Conservation (phyloP, 2,113 vertebrate species). For the Alethe diademata region DNA sequence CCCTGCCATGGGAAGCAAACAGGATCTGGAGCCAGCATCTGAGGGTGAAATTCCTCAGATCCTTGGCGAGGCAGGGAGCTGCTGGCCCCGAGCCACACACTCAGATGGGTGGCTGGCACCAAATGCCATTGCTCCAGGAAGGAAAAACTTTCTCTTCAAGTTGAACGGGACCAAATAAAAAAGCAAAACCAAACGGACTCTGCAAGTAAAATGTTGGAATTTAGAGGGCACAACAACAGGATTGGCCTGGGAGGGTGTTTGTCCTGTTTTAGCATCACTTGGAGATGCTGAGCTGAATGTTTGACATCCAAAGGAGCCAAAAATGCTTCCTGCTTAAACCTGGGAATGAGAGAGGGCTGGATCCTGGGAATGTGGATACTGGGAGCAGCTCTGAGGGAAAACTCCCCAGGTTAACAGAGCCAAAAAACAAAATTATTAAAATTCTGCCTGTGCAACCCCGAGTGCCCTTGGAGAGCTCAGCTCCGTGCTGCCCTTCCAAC, state of each 20-base stretch:
- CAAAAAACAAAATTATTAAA: neutral
- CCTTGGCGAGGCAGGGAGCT: neutral
- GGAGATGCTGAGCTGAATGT: neutral
- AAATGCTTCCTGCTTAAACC: neutral
- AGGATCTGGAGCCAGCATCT: neutral
- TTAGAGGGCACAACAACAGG: neutral
- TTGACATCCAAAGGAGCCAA: neutral
- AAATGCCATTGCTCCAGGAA: neutral
- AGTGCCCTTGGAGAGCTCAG: neutral
- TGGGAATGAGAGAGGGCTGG: neutral
- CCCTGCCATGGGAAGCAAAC: neutral
- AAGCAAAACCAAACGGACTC: neutral
- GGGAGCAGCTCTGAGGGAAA: neutral
- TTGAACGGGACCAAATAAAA: neutral
- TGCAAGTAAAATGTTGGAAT: neutral
- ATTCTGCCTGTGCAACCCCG: neutral
- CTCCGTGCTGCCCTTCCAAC: neutral
- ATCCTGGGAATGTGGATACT: neutral
- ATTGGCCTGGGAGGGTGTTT: neutral
- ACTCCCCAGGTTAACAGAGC: neutral
- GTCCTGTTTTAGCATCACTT: neutral
- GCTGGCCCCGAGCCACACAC: neutral
- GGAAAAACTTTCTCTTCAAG: neutral
- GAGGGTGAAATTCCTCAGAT: neutral
- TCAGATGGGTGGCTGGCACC: slow-evolving; percentile 3